Evolutionary conservation across 2,113 vertebrate species (phyloP).

Genomic region (Mormoops blainvillei): DNA sequence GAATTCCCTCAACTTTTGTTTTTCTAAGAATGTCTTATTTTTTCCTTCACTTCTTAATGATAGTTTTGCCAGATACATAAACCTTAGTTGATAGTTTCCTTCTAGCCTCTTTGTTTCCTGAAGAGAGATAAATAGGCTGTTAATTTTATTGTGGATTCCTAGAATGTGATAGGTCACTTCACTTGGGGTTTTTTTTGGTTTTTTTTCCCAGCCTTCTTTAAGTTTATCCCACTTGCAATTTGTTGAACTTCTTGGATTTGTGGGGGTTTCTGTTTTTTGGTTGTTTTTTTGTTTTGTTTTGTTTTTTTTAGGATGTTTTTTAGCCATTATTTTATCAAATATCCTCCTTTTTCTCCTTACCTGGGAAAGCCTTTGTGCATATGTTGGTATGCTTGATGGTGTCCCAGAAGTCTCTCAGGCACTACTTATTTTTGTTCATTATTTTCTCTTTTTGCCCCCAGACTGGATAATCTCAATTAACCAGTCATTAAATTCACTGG

Average conservation of each 20-base stretch:
- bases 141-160: not conserved
- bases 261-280: too few relatives aligned
- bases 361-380: not conserved
- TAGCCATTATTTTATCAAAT: not conserved
- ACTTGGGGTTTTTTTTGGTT: not conserved
- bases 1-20: not conserved
- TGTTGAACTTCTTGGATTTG: not conserved
- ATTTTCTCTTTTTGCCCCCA: not conserved
- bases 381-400: not conserved
- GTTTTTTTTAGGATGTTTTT: not conserved
- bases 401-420: not conserved
- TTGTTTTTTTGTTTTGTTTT: too few relatives aligned
- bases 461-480: not conserved
- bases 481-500: not conserved
- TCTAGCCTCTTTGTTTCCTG: not conserved
- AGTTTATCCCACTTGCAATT: not conserved
- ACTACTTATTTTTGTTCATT: not conserved
- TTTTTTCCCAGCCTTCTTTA: not conserved
- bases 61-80: not conserved
- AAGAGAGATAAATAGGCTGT: not conserved
- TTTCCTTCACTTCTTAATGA: not conserved
- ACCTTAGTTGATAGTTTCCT: not conserved
- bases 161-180: not conserved
- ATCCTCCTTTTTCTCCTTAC: not conserved
- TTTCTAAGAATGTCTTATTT: not conserved